Evolutionary conservation across 2,113 vertebrate genomes (phyloP).

Genomic region (Engraulis encrasicolus): DNA sequence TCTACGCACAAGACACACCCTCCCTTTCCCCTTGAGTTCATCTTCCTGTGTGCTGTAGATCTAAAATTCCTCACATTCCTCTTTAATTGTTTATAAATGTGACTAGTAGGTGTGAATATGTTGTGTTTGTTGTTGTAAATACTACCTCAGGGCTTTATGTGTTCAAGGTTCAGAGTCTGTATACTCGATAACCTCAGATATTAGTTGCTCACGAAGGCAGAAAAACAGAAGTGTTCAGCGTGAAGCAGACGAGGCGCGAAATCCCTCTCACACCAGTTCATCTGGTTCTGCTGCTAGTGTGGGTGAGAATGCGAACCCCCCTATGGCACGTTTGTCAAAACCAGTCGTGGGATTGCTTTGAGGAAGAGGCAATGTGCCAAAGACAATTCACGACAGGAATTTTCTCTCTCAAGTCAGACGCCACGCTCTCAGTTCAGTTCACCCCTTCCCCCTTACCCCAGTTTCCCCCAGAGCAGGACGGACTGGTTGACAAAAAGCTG

Average conservation of each 20-base stretch:
- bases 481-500: slow-evolving; percentile 56
- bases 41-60: too few relatives aligned
- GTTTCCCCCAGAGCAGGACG: slow-evolving; percentile 54
- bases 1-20: neutral
- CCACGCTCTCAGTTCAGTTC: neutral
- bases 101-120: too few relatives aligned
- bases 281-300: neutral
- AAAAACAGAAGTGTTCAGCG: neutral
- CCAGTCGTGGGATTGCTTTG: neutral
- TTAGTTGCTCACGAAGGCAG: neutral
- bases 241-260: neutral
- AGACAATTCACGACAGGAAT: neutral
- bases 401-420: neutral
- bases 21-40: neutral
- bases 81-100: neutral
- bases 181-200: neutral
- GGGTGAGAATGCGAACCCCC: neutral
- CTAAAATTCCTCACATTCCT: too few relatives aligned
- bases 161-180: neutral
- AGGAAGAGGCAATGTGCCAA: neutral
- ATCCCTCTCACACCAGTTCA: neutral
- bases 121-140: too few relatives aligned
- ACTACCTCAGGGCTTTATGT: neutral
- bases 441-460: neutral
- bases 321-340: neutral